A percentile compares a stretch with the other conserved stretches of the same genome.
Conservation (phyloP, 2,113 vertebrate genomes). For the Tachysurus vachellii region DNA sequence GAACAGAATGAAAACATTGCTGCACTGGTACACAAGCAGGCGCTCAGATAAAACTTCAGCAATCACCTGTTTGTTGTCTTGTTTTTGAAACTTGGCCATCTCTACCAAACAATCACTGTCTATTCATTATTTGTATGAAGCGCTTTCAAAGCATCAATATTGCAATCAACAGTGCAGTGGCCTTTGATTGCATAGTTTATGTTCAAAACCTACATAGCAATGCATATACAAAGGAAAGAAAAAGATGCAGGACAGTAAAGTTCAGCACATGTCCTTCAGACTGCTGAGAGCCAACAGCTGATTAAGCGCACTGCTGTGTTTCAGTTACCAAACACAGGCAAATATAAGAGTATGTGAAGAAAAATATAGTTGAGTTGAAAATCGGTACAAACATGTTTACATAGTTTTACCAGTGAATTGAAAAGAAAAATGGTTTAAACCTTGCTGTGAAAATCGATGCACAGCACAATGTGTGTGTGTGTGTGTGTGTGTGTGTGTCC, state of each 20-base stretch:
- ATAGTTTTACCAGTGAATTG: background rate
- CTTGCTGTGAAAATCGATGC: no score
- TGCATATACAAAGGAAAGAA: slow-evolving; percentile 16
- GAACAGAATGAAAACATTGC: background rate
- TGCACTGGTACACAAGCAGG: slow-evolving; percentile 19
- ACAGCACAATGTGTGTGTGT: no score
- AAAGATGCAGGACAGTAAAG: slow-evolving; percentile 14
- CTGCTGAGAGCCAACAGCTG: slow-evolving; percentile 18
- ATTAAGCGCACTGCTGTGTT: background rate
- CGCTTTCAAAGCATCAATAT: slow-evolving; percentile 45
- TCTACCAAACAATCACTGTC: slow-evolving; percentile 39
- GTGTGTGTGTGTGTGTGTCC: no score
- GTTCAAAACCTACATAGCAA: slow-evolving; percentile 2
- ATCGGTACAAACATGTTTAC: background rate
- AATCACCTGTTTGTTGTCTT: slow-evolving; percentile 1
- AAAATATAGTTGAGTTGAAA: background rate
- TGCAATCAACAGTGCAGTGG: slow-evolving; percentile 35
- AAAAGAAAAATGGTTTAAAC: background rate
- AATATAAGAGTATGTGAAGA: background rate
- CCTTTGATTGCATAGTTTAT: slow-evolving; percentile 19
- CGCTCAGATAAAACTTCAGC: slow-evolving; percentile 10
- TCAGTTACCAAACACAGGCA: background rate
- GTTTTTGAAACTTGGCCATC: slow-evolving; percentile 9
- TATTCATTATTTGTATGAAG: slow-evolving; percentile 50
- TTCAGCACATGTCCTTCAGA: slow-evolving; percentile 2